Evolutionary conservation across 2,113 vertebrate genomes (phyloP).

Genomic region (Leptosomus discolor): DNA sequence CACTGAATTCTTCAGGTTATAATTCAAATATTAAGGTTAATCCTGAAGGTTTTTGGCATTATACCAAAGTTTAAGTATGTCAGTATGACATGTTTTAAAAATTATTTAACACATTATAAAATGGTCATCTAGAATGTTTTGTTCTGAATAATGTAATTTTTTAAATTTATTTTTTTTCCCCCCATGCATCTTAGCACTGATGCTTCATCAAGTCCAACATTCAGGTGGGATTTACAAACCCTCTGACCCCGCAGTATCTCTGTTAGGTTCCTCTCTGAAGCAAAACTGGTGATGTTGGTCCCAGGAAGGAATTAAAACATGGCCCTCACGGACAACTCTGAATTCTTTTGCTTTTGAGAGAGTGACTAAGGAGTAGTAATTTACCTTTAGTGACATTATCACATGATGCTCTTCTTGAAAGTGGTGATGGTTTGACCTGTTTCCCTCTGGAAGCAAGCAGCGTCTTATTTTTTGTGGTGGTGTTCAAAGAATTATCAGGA

Average conservation of each 20-base stretch:
- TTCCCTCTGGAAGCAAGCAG: background rate
- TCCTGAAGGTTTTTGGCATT: conserved; percentile 62
- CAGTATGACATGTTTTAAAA: conserved; percentile 51
- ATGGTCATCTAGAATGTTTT: background rate
- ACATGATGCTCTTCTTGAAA: background rate
- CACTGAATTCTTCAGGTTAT: background rate
- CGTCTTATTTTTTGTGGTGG: background rate
- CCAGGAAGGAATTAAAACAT: background rate
- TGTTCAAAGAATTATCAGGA: background rate
- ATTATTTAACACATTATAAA: background rate
- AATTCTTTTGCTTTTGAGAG: background rate
- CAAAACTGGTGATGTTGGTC: background rate
- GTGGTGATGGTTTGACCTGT: background rate
- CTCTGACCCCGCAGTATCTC: background rate
- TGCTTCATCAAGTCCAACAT: background rate
- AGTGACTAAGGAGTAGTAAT: background rate
- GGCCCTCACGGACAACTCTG: background rate
- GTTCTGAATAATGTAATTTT: background rate
- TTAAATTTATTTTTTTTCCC: background rate
- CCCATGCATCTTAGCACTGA: background rate
- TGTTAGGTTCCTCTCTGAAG: background rate
- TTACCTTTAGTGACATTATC: background rate
- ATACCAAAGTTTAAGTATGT: conserved; percentile 69
- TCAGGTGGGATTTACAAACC: background rate
- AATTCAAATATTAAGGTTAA: background rate